Base-by-base conservation (phyloP, 2,888 invertebrate genomes). In the Melikaiella ostensackeni region DNA sequence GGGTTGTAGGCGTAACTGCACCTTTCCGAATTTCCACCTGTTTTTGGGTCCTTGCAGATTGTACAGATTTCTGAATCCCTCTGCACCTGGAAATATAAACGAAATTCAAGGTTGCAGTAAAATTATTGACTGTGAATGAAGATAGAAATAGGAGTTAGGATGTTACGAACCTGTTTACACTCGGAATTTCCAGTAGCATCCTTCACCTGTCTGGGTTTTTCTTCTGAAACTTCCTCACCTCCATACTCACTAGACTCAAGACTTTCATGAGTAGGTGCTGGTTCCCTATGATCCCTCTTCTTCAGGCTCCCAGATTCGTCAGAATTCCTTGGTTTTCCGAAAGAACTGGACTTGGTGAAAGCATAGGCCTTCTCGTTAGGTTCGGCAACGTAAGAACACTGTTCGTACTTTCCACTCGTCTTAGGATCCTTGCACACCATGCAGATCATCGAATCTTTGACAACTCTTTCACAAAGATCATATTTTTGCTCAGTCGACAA, bases 351-450 rank as follows among this genome's bases (percentile, higher is more conserved):
- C 74, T 88, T 88, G 4, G 77, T 80, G 55, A 87, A 88, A 4
- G 86, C 81, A 66, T 84, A 87, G 1, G 84, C 93, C 88, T 95
- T 94, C 80, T 95, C 95, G 85, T 94, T 93, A 0, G 96, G 96
- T 79, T 94, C 94, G 0, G 95, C 94, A 3, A 95, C 95, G 89
- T 96, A 97, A 0, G 96, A 95, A 88, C 97, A 97, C 33, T 95
- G 95, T 89, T 97, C 97, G 86, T 95, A 96, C 80, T 95, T 95
- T 27, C 95, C 96, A 76, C 96, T 95, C 19, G 95, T 95, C 88
- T 95, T 94, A 0, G 95, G 93, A 87, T 96, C 94, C 82, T 94
- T 94, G 88, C 97, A 97, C 1, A 96, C 93, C 88, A 94, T 94
- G 89, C 97, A 97, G 24, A 94, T 93, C 94, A 95, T 94, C 6